Evolutionary conservation across 1,140 invertebrate species (phyloP).

Genomic region (Hormaphis cornu): DNA sequence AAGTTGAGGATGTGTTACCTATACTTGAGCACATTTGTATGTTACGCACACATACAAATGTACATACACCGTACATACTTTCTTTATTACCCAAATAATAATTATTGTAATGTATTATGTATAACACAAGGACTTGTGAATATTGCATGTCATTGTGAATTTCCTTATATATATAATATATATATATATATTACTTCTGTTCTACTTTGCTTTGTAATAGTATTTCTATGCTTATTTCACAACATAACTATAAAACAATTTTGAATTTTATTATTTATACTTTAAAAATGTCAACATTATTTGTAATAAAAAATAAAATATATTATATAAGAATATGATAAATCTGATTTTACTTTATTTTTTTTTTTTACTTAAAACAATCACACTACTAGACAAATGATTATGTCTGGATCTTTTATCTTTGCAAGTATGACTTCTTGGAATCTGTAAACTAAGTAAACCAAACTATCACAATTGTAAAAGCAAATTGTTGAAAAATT

Average conservation of each 20-base stretch:
- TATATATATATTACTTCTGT: constrained; percentile 25
- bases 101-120: not conserved
- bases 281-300: not conserved
- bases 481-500: no score
- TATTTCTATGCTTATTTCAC: constrained; percentile 5
- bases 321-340: not conserved
- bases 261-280: no score
- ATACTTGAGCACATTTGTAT: not conserved
- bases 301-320: not conserved
- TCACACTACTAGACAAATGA: no score
- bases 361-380: no score
- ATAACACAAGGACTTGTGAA: not conserved
- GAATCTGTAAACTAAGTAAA: no score
- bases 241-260: not conserved
- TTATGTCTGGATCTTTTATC: no score
- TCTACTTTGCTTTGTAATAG: constrained; percentile 13
- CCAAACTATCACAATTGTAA: no score
- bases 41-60: no score
- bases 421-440: no score
- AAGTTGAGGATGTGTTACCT: not conserved
- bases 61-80: not conserved
- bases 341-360: not conserved
- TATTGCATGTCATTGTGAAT: constrained; percentile 18
- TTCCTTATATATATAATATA: no score
- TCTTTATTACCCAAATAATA: not conserved